phyloP scores from a whole-genome alignment of 2,797 vertebrate species.

The Falco berigora region DNA sequence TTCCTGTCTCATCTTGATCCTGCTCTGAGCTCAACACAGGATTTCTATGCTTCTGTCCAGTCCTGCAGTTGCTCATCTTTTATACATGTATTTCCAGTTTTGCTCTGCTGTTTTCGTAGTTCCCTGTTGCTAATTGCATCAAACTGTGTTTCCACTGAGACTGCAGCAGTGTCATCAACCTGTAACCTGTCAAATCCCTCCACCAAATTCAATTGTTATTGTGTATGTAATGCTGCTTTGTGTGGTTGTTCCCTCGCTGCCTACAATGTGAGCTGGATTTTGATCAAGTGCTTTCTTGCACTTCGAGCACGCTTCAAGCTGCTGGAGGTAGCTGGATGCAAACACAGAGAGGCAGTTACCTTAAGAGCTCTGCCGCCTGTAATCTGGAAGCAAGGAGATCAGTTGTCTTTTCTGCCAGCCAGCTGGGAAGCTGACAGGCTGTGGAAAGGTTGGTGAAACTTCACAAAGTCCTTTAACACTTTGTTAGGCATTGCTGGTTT shows the following conservation, averaged over 20 bases:
- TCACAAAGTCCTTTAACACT: slow-evolving; percentile 3
- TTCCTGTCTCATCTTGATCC: background rate
- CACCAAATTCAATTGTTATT: background rate
- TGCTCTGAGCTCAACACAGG: background rate
- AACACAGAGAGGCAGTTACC: slow-evolving; percentile 27
- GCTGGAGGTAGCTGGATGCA: slow-evolving; percentile 34
- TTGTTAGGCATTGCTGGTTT: background rate
- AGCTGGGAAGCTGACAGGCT: background rate
- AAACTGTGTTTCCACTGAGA: background rate
- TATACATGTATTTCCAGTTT: background rate
- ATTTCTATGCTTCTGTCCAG: background rate
- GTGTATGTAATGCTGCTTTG: background rate
- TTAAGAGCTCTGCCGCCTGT: background rate
- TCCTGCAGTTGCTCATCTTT: background rate
- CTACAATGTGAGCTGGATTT: slow-evolving; percentile 3
- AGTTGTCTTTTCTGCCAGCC: slow-evolving; percentile 25
- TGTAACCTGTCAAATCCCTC: slow-evolving; percentile 23
- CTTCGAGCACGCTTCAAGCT: background rate
- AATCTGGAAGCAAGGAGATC: background rate
- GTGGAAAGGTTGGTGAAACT: background rate
- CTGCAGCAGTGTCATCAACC: slow-evolving; percentile 20
- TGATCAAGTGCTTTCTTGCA: slow-evolving; percentile 26
- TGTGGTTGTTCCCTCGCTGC: background rate
- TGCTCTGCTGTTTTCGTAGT: background rate
- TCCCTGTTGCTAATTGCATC: slow-evolving; percentile 36